Conservation (phyloP, 2,888 invertebrate genomes). For the Molorchus minor region DNA sequence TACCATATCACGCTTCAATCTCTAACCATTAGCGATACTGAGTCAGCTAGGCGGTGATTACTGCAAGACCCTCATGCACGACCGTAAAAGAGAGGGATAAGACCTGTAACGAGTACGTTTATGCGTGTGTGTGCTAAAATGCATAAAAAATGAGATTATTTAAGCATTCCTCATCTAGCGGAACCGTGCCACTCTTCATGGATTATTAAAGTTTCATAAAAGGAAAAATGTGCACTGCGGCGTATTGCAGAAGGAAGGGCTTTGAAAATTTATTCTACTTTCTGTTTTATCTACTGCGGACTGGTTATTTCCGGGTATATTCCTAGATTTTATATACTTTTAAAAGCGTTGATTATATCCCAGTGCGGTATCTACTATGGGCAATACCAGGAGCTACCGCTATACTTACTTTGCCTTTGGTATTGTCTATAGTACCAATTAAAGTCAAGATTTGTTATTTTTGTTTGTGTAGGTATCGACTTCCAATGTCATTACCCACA, state of each 20-base stretch:
- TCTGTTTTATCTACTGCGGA: too few relatives aligned
- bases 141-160: conserved; percentile 41
- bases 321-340: too few relatives aligned
- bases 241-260: not conserved
- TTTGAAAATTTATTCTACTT: not conserved
- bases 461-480: too few relatives aligned
- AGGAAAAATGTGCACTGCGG: not conserved
- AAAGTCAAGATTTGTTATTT: too few relatives aligned
- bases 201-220: conserved; percentile 3
- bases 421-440: too few relatives aligned
- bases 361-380: too few relatives aligned
- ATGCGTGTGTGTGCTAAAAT: conserved; percentile 46
- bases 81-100: conserved; percentile 51
- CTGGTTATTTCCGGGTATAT: too few relatives aligned
- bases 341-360: too few relatives aligned
- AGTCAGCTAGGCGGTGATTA: conserved; percentile 51
- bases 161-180: conserved; percentile 21
- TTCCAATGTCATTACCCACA: too few relatives aligned
- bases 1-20: conserved; percentile 45
- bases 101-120: conserved; percentile 49
- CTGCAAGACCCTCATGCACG: conserved; percentile 38
- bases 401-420: too few relatives aligned
- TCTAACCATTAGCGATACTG: conserved; percentile 46
- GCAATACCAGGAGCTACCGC: too few relatives aligned
- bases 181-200: conserved; percentile 2